A percentile compares a stretch with the other conserved stretches of the same genome.
These are phyloP conservation scores for Drosophila micromelanica DNA, from an alignment of 1,140 invertebrate genomes.

Conservation along the genomic window DNA sequence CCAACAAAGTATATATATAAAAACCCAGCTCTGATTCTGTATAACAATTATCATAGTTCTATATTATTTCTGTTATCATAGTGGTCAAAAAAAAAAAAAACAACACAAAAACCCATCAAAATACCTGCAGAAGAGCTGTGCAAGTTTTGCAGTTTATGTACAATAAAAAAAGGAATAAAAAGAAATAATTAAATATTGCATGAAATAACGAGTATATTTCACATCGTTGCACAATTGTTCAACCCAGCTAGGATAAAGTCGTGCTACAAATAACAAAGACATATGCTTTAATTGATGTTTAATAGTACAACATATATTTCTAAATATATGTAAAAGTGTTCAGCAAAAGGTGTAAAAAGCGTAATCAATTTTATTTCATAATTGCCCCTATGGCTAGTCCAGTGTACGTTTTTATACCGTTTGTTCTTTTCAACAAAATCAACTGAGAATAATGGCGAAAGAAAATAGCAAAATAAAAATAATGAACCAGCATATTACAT, in stretches of 20 bases:
- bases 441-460: slow-evolving; percentile 18
- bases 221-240: slow-evolving; percentile 7
- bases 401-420: not conserved
- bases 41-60: slow-evolving; percentile 28
- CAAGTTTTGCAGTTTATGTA: slow-evolving; percentile 18
- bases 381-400: slow-evolving; percentile 12
- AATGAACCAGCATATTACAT: slow-evolving; percentile 18
- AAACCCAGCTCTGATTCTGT: not conserved
- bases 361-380: slow-evolving; percentile 30
- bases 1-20: slow-evolving; percentile 25
- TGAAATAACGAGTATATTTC: not conserved
- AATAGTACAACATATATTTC: not conserved
- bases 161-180: slow-evolving; percentile 5
- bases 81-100: too few relatives aligned
- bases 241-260: not conserved
- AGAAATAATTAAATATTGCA: not conserved
- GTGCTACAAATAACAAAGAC: slow-evolving; percentile 8
- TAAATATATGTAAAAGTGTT: not conserved
- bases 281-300: slow-evolving; percentile 7
- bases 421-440: slow-evolving; percentile 7
- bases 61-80: too few relatives aligned
- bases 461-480: slow-evolving; percentile 5
- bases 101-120: too few relatives aligned
- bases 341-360: slow-evolving; percentile 17
- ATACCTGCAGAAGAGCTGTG: slow-evolving; percentile 18